phyloP scores from a whole-genome alignment of 2,888 invertebrate genomes.

The Nezara viridula region DNA sequence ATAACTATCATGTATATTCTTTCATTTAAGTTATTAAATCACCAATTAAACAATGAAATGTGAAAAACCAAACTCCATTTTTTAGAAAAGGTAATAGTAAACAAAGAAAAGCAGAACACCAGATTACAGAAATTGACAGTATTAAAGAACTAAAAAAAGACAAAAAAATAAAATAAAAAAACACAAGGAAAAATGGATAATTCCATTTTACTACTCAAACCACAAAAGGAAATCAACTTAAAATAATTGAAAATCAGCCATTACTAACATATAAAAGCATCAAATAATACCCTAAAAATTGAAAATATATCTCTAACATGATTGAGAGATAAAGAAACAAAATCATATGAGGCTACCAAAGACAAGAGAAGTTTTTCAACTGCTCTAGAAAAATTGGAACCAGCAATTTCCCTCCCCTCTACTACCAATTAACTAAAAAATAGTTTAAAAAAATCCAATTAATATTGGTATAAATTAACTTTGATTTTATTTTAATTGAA shows the following conservation, averaged over 20 bases:
- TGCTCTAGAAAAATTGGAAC: background rate
- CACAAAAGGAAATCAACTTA: background rate
- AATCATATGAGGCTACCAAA: background rate
- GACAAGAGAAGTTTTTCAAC: background rate
- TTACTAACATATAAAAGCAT: background rate
- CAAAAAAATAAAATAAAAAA: background rate
- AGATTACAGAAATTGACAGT: too few species aligned
- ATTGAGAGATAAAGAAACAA: background rate
- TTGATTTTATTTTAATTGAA: too few species aligned
- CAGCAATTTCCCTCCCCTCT: too few species aligned
- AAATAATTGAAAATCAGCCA: background rate
- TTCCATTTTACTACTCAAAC: background rate
- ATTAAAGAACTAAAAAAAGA: background rate
- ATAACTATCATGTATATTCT: background rate
- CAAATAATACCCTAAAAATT: background rate
- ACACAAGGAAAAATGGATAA: background rate
- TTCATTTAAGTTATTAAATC: background rate
- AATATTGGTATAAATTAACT: too few species aligned
- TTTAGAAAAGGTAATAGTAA: too few species aligned
- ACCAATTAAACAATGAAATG: too few species aligned
- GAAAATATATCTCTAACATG: background rate
- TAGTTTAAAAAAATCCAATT: too few species aligned
- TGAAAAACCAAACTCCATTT: too few species aligned
- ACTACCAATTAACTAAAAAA: too few species aligned
- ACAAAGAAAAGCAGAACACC: too few species aligned